A percentile compares a stretch with the other conserved stretches of the same genome.
Conservation (phyloP, 2,888 invertebrate species). For the Pristionchus mayeri region DNA sequence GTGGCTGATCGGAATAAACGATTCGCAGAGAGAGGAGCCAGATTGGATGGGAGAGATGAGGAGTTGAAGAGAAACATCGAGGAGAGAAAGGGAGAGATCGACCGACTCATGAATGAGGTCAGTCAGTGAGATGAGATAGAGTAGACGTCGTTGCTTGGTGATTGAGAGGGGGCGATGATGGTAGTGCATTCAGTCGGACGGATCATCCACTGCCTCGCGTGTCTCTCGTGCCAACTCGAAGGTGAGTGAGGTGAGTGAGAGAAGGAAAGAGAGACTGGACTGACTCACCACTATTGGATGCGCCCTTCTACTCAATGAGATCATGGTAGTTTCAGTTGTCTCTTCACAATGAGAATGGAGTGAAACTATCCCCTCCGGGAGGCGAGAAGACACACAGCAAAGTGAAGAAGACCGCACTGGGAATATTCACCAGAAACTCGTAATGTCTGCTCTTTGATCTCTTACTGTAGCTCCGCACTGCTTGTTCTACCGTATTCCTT, state of each 20-base stretch:
- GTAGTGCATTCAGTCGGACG: constrained; percentile 18
- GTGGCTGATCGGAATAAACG: constrained; percentile 1
- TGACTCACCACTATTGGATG: too few species aligned
- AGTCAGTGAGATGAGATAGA: not conserved
- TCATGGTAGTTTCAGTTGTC: constrained; percentile 22
- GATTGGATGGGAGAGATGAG: constrained; percentile 26
- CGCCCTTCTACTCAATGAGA: too few species aligned
- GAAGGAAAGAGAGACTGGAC: not conserved
- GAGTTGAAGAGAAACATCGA: constrained; percentile 37
- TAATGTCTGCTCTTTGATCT: constrained; percentile 38
- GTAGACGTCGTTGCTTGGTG: not conserved
- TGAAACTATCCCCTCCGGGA: constrained; percentile 18
- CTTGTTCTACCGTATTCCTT: not conserved
- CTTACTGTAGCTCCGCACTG: not conserved
- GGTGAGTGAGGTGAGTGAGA: constrained; percentile 42
- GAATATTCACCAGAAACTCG: constrained; percentile 28
- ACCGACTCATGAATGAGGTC: constrained; percentile 41
- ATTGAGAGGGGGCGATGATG: not conserved
- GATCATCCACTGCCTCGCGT: not conserved
- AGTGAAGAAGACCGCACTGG: constrained; percentile 36
- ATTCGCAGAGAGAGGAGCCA: not conserved
- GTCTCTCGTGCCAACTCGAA: constrained; percentile 41
- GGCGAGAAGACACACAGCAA: constrained; percentile 6
- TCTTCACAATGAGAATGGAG: constrained; percentile 30
- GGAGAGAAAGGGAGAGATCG: constrained; percentile 45